These are phyloP conservation scores for Pseudonaja textilis DNA, from an alignment of 2,113 vertebrate species.

Conservation along the genomic window DNA sequence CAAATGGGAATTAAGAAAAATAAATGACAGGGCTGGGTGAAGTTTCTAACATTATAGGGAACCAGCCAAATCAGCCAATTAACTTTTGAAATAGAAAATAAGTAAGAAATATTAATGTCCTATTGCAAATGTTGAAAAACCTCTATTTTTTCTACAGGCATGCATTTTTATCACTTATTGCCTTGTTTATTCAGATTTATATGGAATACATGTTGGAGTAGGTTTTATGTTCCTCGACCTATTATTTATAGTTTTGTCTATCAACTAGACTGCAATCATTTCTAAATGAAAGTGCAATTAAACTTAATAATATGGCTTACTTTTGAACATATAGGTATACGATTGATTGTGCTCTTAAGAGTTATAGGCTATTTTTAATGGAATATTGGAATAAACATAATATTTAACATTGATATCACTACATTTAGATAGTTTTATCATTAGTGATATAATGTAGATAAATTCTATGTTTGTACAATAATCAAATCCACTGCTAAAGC, in stretches of 20 bases:
- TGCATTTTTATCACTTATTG: neutral
- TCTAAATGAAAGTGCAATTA: neutral
- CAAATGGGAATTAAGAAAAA: neutral
- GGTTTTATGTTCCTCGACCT: slow-evolving; percentile 9
- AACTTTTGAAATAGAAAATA: neutral
- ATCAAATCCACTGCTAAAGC: neutral
- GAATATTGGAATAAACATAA: neutral
- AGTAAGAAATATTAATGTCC: neutral
- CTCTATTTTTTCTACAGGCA: neutral
- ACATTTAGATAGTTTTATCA: slow-evolving; percentile 17
- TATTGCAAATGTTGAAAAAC: neutral
- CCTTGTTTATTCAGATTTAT: slow-evolving; percentile 28
- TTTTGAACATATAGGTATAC: neutral
- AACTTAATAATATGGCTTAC: neutral
- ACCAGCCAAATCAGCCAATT: neutral
- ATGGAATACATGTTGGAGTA: neutral
- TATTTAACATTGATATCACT: neutral
- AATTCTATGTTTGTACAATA: slow-evolving; percentile 4
- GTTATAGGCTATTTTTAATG: neutral
- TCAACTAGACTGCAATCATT: neutral
- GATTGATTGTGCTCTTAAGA: neutral
- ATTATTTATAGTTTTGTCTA: neutral
- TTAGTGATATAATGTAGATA: neutral
- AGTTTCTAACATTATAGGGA: neutral
- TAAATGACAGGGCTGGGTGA: neutral